A percentile compares a stretch with the other conserved stretches of the same genome.
Evolutionary conservation across 2,888 invertebrate genomes (phyloP).

Genomic region (Calameuta filiformis): DNA sequence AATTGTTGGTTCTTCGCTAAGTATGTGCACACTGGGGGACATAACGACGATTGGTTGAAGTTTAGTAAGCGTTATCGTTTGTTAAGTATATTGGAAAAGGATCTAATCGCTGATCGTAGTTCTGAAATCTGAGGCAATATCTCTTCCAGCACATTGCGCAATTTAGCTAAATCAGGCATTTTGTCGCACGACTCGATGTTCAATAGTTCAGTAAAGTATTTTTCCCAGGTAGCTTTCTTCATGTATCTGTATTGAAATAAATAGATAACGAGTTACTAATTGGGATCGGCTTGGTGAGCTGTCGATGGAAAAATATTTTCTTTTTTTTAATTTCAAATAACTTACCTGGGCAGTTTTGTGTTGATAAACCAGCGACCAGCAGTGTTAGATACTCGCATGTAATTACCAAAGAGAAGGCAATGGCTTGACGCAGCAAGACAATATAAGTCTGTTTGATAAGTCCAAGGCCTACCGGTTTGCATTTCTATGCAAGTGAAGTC

Average conservation of each 20-base stretch:
- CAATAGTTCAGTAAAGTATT: conserved; percentile 81
- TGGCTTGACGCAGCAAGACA: conserved; percentile 90
- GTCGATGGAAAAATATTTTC: background rate
- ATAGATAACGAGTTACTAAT: background rate
- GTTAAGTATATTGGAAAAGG: conserved; percentile 60
- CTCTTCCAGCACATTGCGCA: conserved; percentile 63
- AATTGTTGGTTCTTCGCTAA: conserved; percentile 48
- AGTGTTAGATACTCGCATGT: conserved; percentile 82
- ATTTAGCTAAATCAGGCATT: conserved; percentile 77
- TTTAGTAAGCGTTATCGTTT: conserved; percentile 61
- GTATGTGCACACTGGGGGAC: conserved; percentile 43
- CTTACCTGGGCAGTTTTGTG: conserved; percentile 77
- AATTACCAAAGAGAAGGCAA: conserved; percentile 87
- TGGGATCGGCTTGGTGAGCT: background rate
- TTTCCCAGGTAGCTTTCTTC: conserved; percentile 80
- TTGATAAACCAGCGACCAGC: conserved; percentile 77
- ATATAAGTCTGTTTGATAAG: conserved; percentile 92
- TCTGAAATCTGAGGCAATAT: conserved; percentile 52
- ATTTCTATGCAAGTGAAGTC: conserved; percentile 90
- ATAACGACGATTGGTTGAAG: conserved; percentile 26
- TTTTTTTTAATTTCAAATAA: background rate
- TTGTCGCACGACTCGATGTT: conserved; percentile 84
- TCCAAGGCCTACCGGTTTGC: conserved; percentile 91
- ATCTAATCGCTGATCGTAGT: conserved; percentile 50
- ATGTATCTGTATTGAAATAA: conserved; percentile 71